Evolutionary conservation across 2,113 vertebrate genomes (phyloP), one percentile per base, ranked within the genome.

Genomic region (Geothlypis trichas): DNA sequence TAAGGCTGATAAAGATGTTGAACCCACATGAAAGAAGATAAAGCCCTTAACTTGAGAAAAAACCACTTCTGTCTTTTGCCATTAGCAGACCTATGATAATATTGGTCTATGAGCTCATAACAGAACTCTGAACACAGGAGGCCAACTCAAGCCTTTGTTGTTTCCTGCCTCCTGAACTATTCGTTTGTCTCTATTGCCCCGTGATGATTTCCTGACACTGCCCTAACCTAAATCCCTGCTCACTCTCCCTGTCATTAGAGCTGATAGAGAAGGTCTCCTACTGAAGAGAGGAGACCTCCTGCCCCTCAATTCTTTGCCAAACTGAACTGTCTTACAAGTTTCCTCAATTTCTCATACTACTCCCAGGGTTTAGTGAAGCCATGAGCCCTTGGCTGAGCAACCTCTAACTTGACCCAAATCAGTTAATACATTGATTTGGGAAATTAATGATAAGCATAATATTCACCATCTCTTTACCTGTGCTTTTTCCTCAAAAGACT

Each of bases 31-130:
- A 96, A 93, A 94, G 80, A 71, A 90, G 55, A 55, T 81, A 85
- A 73, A 95, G 47, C 22, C 28, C 51, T 35, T 75, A 89, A 84
- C 49, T 72, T 72, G 61, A 69, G 79, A 84, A 93, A 55, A 35
- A 94, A 90, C 31, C 35, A 61, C 12, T 91, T 96, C 77, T 95
- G 69, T 92, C 65, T 95, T 87, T 95, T 7, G 4, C 89, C 11
- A 9, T 67, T 77, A 90, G 81, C 57, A 89, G 87, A 95, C 59
- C 85, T 92, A 49, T 33, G 62, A 94, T 84, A 66, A 63, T 93
- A 89, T 28, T 79, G 73, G 73, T 65, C 65, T 93, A 86, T 95
- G 93, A 97, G 75, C 88, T 96, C 95, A 96, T 90, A 66, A 88
- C 84, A 83, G 68, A 95, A 91, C 90, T 95, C 74, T 81, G 68